Evolutionary conservation across 2,113 vertebrate species (phyloP), one percentile per base, ranked within the genome.

Genomic region (Sturnira hondurensis): DNA sequence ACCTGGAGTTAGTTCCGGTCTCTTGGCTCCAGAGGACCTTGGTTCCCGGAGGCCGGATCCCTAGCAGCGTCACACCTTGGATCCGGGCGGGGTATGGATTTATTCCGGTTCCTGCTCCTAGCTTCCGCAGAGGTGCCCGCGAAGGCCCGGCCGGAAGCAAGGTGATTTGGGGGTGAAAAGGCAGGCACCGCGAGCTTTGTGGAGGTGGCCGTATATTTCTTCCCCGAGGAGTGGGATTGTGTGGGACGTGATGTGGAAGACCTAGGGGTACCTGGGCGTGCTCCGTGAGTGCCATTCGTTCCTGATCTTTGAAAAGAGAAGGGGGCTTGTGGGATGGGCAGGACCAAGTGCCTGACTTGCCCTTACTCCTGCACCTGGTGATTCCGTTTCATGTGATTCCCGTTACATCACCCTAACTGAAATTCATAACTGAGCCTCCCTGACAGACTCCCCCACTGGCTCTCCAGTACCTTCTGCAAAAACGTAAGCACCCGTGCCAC

Each of bases 21-120:
- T 0, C 54, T 6, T 1, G 6, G 38, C 28, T 14, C 0, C 1
- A 7, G 43, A 19, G 22, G 58, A 33, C 1, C 20, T 31, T 2
- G 17, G 36, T n/a, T 19, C 19, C 45, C 2, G 8, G 74, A 50
- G 52, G 15, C 12, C 0, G 5, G 52, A 41, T n/a, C 24, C 15
- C 1, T 33, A 12, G 33, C 17, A 16, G 43, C 10, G 2, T 54
- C n/a, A 6, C 2, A 56, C 10, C 31, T 0, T 2, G 33, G 3
- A 12, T 5, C 8, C 4, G 28, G 22, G 8, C 8, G 2, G 28
- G 10, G 17, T 26, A 3, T 20, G 67, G 74, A 31, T 13, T 19
- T 10, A 11, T 38, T 19, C 36, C 2, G 17, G 74, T 22, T 33
- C 74, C 31, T 7, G 38, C 24, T 43, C 3, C 17, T 6, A 7